These are phyloP conservation scores for Calidris pugnax DNA, from an alignment of 2,113 vertebrate genomes.

Conservation along the genomic window DNA sequence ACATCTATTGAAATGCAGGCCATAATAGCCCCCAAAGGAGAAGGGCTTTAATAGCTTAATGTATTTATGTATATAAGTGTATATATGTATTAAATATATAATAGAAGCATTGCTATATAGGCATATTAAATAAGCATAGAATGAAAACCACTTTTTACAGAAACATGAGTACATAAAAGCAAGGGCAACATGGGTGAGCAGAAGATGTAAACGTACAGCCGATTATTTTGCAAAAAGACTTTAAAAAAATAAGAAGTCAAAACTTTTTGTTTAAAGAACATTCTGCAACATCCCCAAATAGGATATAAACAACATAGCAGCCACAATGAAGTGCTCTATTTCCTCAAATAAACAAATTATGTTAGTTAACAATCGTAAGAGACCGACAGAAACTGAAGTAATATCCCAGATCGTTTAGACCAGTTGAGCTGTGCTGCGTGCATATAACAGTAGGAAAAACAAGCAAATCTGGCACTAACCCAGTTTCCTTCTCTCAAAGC, in stretches of 20 bases:
- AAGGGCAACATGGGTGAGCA: accelerated
- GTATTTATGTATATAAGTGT: background rate
- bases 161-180: accelerated
- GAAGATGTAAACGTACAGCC: background rate
- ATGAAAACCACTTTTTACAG: background rate
- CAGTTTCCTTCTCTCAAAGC: background rate
- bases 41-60: background rate
- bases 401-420: background rate
- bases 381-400: background rate
- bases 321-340: background rate
- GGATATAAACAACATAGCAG: background rate
- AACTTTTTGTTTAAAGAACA: background rate
- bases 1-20: background rate
- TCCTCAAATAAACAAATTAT: background rate
- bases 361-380: background rate
- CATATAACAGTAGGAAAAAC: background rate
- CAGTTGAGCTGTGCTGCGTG: background rate
- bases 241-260: background rate
- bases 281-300: background rate
- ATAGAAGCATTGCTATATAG: background rate
- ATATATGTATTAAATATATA: background rate
- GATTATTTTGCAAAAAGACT: background rate
- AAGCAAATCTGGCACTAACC: background rate
- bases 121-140: background rate
- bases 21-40: background rate